Evolutionary conservation across 2,113 vertebrate genomes (phyloP).

Genomic region (Burhinus oedicnemus): DNA sequence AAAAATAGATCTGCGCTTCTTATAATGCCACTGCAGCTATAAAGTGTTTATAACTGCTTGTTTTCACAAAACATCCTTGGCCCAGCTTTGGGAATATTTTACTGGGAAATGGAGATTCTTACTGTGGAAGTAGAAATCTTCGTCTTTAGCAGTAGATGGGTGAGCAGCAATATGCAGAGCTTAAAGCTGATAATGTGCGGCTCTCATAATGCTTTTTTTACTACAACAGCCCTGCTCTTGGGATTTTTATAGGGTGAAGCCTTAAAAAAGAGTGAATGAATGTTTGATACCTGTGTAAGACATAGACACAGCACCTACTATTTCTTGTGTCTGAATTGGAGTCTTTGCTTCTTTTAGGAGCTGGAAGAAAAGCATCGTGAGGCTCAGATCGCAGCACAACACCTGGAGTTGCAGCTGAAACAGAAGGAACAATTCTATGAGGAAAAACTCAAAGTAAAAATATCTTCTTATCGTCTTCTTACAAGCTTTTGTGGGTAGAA

Average conservation of each 20-base stretch:
- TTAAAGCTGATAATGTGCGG: neutral
- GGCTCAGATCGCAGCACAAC: conserved; percentile 88
- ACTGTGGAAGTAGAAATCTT: neutral
- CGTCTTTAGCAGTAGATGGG: neutral
- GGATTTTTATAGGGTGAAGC: neutral
- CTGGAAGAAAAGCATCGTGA: conserved; percentile 94
- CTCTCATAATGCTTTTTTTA: neutral
- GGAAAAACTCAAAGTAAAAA: conserved; percentile 95
- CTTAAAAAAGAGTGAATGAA: neutral
- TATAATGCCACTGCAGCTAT: neutral
- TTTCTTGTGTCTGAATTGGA: neutral
- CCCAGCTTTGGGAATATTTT: neutral
- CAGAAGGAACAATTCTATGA: conserved; percentile 96
- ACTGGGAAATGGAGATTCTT: neutral
- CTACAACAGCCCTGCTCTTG: neutral
- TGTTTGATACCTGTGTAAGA: neutral
- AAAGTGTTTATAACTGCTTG: conserved; percentile 1
- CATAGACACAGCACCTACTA: neutral
- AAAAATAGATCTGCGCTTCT: conserved; percentile 42
- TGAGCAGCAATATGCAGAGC: neutral
- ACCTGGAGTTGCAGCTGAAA: conserved; percentile 91
- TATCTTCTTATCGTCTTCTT: neutral
- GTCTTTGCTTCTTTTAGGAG: conserved; percentile 78
- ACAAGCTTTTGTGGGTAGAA: neutral
- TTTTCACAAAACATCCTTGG: conserved; percentile 37